Evolutionary conservation across 2,113 vertebrate genomes (phyloP).

Genomic region (Hypanus sabinus): DNA sequence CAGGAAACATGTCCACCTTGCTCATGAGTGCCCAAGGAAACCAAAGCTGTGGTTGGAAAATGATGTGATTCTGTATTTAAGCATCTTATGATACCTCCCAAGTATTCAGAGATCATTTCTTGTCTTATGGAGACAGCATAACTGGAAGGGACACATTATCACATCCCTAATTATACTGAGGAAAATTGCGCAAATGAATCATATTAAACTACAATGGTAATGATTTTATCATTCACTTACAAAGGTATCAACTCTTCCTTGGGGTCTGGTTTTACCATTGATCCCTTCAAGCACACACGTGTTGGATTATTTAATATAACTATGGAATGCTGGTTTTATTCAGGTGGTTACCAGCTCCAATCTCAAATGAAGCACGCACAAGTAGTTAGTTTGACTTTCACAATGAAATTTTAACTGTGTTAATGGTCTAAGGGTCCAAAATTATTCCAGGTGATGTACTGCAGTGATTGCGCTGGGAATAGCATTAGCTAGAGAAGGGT

Average conservation of each 20-base stretch:
- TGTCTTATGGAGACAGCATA: background rate
- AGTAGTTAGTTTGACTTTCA: background rate
- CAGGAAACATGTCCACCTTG: background rate
- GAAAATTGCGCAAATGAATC: background rate
- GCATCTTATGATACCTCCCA: background rate
- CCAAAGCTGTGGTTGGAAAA: background rate
- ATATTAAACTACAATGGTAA: background rate
- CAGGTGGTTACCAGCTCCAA: background rate
- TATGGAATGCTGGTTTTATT: background rate
- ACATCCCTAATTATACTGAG: background rate
- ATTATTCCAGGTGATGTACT: background rate
- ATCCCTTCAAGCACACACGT: background rate
- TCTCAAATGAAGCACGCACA: background rate
- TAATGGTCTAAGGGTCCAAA: background rate
- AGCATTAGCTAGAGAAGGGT: background rate
- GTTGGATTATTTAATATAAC: background rate
- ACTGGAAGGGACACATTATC: background rate
- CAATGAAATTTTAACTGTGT: background rate
- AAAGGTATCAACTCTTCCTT: background rate
- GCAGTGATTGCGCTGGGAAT: background rate
- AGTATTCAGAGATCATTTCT: background rate
- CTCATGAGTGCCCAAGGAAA: background rate
- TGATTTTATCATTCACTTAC: background rate
- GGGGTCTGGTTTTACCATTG: no score
- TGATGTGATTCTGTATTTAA: background rate